Conservation (phyloP, 1,140 invertebrate species). For the Patella vulgata region DNA sequence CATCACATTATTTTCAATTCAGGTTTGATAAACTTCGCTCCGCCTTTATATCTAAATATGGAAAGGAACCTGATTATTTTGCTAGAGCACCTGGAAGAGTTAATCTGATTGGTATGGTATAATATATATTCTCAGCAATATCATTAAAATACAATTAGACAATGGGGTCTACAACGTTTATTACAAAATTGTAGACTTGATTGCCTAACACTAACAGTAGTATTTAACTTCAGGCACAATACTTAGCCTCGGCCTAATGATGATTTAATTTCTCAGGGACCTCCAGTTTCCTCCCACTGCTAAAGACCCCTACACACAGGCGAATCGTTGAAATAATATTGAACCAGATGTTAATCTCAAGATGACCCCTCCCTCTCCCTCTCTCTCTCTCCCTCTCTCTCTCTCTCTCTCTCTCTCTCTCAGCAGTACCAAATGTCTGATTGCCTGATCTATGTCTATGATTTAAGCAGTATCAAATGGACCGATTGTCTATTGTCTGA, state of each 20-base stretch:
- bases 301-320: too few relatives aligned
- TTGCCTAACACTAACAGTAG: background rate
- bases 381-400: background rate
- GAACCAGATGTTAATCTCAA: too few relatives aligned
- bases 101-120: conserved; percentile 85
- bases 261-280: background rate
- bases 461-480: too few relatives aligned
- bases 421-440: too few relatives aligned
- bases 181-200: background rate
- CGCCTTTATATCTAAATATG: conserved; percentile 56
- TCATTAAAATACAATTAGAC: background rate
- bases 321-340: too few relatives aligned
- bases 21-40: conserved; percentile 52
- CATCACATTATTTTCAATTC: conserved; percentile 24
- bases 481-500: too few relatives aligned
- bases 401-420: too few relatives aligned
- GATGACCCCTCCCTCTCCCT: background rate
- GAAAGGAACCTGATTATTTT: conserved; percentile 61
- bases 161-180: background rate
- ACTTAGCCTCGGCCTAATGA: background rate
- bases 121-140: background rate
- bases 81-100: conserved; percentile 79
- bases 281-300: too few relatives aligned
- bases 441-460: too few relatives aligned
- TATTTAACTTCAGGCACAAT: too few relatives aligned